Percentiles rank a stretch among this genome's conserved stretches.
phyloP scores from a whole-genome alignment of 2,113 vertebrate species.

The Bos taurus region ARS-UCD2.0 NC_037357.1:115462001-115462500 shows the following conservation, averaged over 20 bases:
- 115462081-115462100: neutral
- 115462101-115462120: neutral
- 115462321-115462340: constrained; percentile 9
- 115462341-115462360: neutral
- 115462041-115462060: neutral
- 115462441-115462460: neutral
- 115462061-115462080: neutral
- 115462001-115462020: neutral
- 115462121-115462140: neutral
- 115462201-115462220: neutral
- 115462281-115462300: neutral
- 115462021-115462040: neutral
- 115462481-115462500: neutral
- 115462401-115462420: neutral
- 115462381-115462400: neutral
- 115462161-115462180: neutral
- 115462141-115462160: neutral
- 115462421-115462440: neutral
- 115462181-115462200: neutral
- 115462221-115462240: neutral
- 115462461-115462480: neutral
- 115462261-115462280: neutral
- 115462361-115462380: neutral
- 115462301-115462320: neutral
- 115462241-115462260: neutral